phyloP scores from a whole-genome alignment of 2,888 invertebrate species.

The Pecten maximus region DNA sequence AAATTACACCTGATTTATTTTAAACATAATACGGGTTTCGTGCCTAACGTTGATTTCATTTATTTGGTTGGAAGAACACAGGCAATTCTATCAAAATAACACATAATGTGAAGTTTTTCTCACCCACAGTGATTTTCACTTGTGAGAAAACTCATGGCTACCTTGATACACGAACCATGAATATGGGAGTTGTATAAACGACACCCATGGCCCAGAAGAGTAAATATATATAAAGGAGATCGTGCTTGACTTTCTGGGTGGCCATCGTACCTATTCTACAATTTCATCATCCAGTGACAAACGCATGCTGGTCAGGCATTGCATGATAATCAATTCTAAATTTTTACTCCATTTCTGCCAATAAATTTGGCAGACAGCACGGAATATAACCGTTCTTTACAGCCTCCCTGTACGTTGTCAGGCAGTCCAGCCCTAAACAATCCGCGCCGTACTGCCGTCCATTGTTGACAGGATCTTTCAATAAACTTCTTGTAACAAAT shows the following conservation, averaged over 20 bases:
- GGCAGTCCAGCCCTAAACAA: slow-evolving; percentile 24
- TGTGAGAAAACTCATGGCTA: background rate
- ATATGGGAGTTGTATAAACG: background rate
- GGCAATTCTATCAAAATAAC: slow-evolving; percentile 1
- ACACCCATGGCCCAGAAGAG: background rate
- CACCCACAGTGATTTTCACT: background rate
- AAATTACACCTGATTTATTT: slow-evolving; percentile 1
- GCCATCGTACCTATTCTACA: background rate
- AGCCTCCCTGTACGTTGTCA: background rate
- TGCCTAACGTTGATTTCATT: background rate
- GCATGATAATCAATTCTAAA: slow-evolving; percentile 13
- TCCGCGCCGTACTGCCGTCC: background rate
- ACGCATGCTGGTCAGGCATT: slow-evolving; percentile 9
- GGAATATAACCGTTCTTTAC: background rate
- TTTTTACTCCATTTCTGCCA: slow-evolving; percentile 18
- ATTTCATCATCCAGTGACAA: background rate
- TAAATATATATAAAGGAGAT: background rate
- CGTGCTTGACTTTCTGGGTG: background rate
- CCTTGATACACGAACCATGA: background rate
- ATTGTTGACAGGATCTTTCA: slow-evolving; percentile 36
- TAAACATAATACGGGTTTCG: background rate
- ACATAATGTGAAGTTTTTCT: slow-evolving; percentile 6
- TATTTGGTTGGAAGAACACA: slow-evolving; percentile 24
- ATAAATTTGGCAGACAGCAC: slow-evolving; percentile 9
- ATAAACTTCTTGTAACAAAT: slow-evolving; percentile 38